phyloP scores from a whole-genome alignment of 92 coral and sea anemone species.

The Siderastrea siderea region DNA sequence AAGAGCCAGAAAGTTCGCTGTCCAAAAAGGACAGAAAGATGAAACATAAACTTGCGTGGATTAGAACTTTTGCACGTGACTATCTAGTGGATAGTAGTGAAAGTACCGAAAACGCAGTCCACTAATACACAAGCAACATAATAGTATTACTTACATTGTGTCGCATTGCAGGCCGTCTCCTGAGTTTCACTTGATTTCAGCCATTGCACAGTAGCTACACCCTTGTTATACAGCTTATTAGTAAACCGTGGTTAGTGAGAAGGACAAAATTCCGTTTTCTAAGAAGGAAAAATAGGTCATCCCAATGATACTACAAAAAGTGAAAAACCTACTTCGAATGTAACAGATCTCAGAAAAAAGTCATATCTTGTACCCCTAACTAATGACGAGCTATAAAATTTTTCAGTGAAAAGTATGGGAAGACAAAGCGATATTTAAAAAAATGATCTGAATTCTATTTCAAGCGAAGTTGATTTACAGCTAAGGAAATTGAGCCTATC shows the following conservation, averaged over 20 bases:
- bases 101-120: not conserved
- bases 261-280: conserved; percentile 5
- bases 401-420: too few species aligned
- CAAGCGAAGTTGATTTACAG: too few species aligned
- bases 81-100: too few species aligned
- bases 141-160: not conserved
- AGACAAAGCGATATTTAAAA: too few species aligned
- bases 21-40: not conserved
- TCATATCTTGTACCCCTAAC: too few species aligned
- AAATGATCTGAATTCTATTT: too few species aligned
- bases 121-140: not conserved
- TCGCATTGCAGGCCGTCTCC: not conserved
- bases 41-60: too few species aligned
- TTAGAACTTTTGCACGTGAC: too few species aligned
- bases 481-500: too few species aligned
- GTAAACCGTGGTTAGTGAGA: not conserved
- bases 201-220: not conserved
- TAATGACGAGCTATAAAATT: too few species aligned
- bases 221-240: not conserved
- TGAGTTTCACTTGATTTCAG: not conserved
- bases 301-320: not conserved
- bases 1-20: not conserved
- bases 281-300: not conserved
- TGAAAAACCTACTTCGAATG: too few species aligned
- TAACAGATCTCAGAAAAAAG: too few species aligned